Evolutionary conservation across 1,140 invertebrate genomes (phyloP).

Genomic region (Drosophila willistoni): DNA sequence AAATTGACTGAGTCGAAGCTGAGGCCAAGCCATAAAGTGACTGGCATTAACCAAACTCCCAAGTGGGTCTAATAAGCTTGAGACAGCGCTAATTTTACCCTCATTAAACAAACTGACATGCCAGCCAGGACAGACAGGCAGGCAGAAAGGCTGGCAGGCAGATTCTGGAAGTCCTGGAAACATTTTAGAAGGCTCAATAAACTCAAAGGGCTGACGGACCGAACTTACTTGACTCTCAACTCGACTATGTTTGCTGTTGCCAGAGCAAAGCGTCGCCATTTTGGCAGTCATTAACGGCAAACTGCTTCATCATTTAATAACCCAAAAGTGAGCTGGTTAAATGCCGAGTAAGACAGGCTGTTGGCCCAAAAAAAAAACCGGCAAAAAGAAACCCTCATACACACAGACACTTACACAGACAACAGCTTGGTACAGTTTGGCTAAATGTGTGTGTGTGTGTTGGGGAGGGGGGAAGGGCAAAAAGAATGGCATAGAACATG

Average conservation of each 20-base stretch:
- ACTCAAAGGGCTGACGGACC: constrained; percentile 66
- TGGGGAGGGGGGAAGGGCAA: not conserved
- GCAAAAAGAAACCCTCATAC: constrained; percentile 40
- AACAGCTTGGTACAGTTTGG: constrained; percentile 51
- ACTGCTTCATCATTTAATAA: constrained; percentile 82
- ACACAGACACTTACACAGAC: constrained; percentile 41
- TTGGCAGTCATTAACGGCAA: constrained; percentile 81
- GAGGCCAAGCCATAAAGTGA: constrained; percentile 73
- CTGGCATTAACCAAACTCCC: constrained; percentile 77
- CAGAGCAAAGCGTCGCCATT: constrained; percentile 64
- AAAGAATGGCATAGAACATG: constrained; percentile 73
- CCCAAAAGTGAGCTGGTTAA: constrained; percentile 82
- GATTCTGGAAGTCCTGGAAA: constrained; percentile 45
- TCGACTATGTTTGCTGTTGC: constrained; percentile 31
- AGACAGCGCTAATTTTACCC: constrained; percentile 82
- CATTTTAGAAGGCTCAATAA: constrained; percentile 76
- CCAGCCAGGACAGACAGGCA: constrained; percentile 35
- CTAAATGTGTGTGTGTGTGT: constrained; percentile 5
- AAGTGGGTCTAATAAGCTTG: constrained; percentile 80
- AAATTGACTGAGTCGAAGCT: constrained; percentile 60
- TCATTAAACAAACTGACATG: constrained; percentile 82
- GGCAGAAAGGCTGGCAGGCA: constrained; percentile 24
- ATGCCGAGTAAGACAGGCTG: constrained; percentile 64
- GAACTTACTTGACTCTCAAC: constrained; percentile 25
- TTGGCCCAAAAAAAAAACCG: constrained; percentile 32